Percentiles rank a stretch among this genome's conserved stretches.
Conservation (phyloP, 2,113 vertebrate genomes). For the Fregata magnificens region DNA sequence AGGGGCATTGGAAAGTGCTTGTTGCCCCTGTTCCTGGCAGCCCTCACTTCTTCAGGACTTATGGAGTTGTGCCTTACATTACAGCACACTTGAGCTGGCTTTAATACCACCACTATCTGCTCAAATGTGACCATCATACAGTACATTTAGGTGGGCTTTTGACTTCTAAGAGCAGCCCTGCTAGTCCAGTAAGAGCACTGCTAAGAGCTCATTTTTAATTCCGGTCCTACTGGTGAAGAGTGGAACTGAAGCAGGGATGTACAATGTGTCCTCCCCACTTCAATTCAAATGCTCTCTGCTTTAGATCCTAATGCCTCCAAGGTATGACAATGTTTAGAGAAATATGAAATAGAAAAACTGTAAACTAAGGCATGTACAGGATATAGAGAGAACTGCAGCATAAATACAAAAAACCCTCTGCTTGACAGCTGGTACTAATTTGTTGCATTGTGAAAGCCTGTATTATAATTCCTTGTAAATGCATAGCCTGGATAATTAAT, state of each 20-base stretch:
- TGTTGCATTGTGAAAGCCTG: slow-evolving; percentile 32
- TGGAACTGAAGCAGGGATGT: neutral
- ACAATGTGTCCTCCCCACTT: neutral
- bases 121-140: neutral
- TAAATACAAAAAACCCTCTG: neutral
- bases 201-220: neutral
- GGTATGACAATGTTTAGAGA: neutral
- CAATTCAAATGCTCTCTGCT: neutral
- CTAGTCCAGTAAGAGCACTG: neutral
- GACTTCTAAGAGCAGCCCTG: neutral
- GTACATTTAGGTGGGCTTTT: neutral
- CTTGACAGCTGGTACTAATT: neutral
- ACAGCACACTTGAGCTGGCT: neutral
- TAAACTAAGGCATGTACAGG: neutral
- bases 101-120: neutral
- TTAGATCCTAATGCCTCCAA: neutral
- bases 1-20: neutral
- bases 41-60: neutral
- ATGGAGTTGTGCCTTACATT: neutral
- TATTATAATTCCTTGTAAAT: slow-evolving; percentile 52
- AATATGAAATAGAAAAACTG: slow-evolving; percentile 7
- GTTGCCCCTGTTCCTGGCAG: neutral
- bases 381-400: neutral
- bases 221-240: neutral
- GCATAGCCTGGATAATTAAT: slow-evolving; percentile 10